Percentiles rank a stretch among this genome's conserved stretches.
These are phyloP conservation scores for Sphyrna mokarran DNA, from an alignment of 2,113 vertebrate species.

Conservation along the genomic window DNA sequence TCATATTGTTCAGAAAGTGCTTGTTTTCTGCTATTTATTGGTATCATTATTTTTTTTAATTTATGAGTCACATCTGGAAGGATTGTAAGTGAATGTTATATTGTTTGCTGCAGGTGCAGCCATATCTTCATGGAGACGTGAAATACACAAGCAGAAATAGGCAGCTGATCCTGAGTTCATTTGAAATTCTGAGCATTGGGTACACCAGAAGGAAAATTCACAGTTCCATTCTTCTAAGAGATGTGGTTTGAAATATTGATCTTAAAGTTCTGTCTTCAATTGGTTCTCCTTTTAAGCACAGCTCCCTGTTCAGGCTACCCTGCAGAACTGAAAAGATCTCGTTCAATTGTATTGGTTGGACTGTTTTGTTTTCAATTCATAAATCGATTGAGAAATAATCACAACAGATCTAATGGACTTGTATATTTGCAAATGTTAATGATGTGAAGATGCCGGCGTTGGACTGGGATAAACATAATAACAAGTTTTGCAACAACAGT, in stretches of 20 bases:
- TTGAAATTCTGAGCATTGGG: neutral
- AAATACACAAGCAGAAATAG: neutral
- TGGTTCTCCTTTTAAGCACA: neutral
- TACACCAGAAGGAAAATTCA: neutral
- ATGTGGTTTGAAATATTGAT: neutral
- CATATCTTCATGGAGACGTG: neutral
- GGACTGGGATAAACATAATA: no score
- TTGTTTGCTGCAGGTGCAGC: neutral
- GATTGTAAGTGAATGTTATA: neutral
- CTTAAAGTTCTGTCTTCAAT: neutral
- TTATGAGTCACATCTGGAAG: neutral
- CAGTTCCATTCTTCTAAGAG: neutral
- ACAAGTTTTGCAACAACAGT: no score
- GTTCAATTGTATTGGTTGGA: neutral
- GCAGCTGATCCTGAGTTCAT: neutral
- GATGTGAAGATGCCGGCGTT: no score
- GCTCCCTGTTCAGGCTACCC: neutral
- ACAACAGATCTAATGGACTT: neutral
- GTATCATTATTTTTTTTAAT: neutral
- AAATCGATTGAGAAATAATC: neutral
- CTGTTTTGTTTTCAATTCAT: neutral
- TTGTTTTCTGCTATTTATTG: neutral
- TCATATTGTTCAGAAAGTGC: neutral
- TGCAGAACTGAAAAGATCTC: neutral
- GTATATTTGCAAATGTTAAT: no score